Percentiles rank a stretch among this genome's conserved stretches.
Conservation (phyloP, 2,797 vertebrate species). For the Melanogrammus aeglefinus region DNA sequence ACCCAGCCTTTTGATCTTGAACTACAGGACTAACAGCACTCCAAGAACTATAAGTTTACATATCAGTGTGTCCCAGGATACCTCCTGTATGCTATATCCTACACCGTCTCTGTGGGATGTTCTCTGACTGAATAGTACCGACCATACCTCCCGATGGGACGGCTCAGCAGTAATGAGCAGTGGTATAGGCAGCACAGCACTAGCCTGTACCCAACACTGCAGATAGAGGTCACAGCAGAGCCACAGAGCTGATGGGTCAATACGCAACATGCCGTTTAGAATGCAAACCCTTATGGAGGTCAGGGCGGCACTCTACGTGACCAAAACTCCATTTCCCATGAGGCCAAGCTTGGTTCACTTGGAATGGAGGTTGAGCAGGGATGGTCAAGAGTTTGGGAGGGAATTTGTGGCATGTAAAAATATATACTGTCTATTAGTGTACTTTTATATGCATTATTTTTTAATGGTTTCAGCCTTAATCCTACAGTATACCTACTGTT, state of each 20-base stretch:
- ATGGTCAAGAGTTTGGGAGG: conserved; percentile 16
- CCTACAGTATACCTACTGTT: not conserved
- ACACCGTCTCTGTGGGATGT: not conserved
- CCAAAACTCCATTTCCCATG: conserved; percentile 23
- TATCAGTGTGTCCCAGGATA: not conserved
- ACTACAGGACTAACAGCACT: not conserved
- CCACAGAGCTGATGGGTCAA: conserved; percentile 61
- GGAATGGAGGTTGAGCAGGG: conserved; percentile 24
- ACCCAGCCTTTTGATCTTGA: not conserved
- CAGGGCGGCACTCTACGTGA: conserved; percentile 47
- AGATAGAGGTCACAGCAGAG: conserved; percentile 63
- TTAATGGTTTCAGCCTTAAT: not conserved
- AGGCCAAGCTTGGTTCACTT: conserved; percentile 17
- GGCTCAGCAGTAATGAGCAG: conserved; percentile 64
- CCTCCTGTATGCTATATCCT: not conserved
- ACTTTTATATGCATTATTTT: not conserved
- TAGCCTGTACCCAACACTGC: conserved; percentile 36
- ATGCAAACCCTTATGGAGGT: conserved; percentile 51
- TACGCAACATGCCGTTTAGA: conserved; percentile 50
- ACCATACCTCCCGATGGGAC: conserved; percentile 60
- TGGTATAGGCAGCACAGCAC: conserved; percentile 33
- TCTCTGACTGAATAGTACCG: conserved; percentile 28
- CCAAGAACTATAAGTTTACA: not conserved
- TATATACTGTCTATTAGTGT: not conserved
- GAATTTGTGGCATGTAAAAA: not conserved